Conservation (phyloP, 2,113 vertebrate species). For the Macquaria ambigua region DNA sequence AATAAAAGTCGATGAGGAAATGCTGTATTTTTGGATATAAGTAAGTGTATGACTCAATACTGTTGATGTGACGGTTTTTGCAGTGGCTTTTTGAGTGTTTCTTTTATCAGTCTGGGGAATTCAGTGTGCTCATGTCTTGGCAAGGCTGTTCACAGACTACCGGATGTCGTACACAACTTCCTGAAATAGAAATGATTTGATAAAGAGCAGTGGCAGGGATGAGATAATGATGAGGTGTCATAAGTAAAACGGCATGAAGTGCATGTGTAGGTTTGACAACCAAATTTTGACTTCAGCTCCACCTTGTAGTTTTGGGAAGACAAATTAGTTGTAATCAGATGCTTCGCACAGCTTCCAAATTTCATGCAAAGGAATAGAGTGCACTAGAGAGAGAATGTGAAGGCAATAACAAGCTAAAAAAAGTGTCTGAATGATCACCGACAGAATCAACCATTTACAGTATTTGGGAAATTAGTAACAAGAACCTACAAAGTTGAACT, state of each 20-base stretch:
- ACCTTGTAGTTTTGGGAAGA: background rate
- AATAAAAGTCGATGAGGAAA: conserved; percentile 44
- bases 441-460: background rate
- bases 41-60: conserved; percentile 14
- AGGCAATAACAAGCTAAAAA: background rate
- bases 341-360: background rate
- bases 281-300: background rate
- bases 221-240: conserved; percentile 35
- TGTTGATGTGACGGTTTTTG: conserved; percentile 15
- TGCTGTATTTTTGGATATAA: conserved; percentile 47
- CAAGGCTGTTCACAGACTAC: conserved; percentile 25
- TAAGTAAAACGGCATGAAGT: background rate
- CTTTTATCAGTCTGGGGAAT: conserved; percentile 8
- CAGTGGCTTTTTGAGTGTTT: background rate
- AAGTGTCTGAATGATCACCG: too few relatives aligned
- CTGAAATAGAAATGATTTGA: conserved; percentile 53
- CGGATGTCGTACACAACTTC: conserved; percentile 31
- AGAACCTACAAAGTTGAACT: too few relatives aligned
- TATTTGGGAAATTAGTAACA: background rate
- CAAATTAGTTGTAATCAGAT: conserved; percentile 7
- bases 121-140: conserved; percentile 29
- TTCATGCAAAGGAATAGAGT: background rate
- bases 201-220: conserved; percentile 9
- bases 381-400: background rate
- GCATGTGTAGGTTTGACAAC: background rate